Evolutionary conservation across 2,113 vertebrate species (phyloP).

Genomic region (Syrrhaptes paradoxus): DNA sequence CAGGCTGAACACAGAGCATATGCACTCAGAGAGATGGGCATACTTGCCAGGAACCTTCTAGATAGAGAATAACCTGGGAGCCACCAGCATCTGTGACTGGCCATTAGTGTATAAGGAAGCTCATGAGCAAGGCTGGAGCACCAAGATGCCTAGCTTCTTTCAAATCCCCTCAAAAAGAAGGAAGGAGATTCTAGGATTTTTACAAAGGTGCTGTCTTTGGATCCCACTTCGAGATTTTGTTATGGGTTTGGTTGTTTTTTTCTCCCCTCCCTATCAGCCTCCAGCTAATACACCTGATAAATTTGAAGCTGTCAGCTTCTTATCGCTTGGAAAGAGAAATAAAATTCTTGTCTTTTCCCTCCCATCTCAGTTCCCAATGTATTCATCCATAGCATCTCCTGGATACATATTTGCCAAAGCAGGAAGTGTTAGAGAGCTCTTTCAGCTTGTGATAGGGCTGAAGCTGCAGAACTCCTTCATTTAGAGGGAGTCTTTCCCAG

Average conservation of each 20-base stretch:
- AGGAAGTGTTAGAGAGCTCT: neutral
- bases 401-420: neutral
- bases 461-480: neutral
- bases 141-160: neutral
- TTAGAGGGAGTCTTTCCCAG: neutral
- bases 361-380: neutral
- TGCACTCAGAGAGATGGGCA: neutral
- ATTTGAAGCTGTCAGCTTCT: neutral
- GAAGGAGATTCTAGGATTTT: neutral
- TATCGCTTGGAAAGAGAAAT: neutral
- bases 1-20: neutral
- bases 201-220: neutral
- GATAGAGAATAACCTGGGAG: neutral
- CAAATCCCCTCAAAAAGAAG: neutral
- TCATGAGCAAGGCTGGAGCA: neutral
- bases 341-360: neutral
- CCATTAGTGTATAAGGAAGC: neutral
- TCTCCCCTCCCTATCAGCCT: neutral
- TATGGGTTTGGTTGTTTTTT: neutral
- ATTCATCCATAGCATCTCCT: neutral
- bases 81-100: neutral
- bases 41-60: neutral
- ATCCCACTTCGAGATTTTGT: neutral
- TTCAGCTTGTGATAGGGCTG: neutral
- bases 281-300: neutral